A percentile compares a stretch with the other conserved stretches of the same genome.
Conservation (phyloP, 2,797 vertebrate species). For the Lemur catta region DNA sequence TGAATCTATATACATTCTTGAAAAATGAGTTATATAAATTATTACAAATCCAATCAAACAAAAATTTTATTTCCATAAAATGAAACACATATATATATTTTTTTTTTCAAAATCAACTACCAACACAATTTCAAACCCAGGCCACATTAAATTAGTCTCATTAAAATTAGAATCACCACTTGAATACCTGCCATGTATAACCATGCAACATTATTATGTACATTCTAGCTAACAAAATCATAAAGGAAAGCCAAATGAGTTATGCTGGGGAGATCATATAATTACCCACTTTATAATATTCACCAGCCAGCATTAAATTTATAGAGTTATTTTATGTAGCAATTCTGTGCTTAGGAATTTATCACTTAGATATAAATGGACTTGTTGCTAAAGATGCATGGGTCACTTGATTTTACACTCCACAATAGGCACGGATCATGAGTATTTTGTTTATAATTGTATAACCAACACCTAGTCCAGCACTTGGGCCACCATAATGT, state of each 20-base stretch:
- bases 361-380: background rate
- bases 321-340: background rate
- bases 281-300: background rate
- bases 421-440: background rate
- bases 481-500: too few species aligned
- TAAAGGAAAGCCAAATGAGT: background rate
- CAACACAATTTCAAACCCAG: background rate
- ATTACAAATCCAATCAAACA: constrained; percentile 8
- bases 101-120: background rate
- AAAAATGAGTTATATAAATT: background rate
- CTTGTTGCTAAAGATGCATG: background rate
- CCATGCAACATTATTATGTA: background rate
- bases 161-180: background rate
- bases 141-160: background rate
- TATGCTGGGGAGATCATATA: background rate
- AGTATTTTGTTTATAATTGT: background rate
- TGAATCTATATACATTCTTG: background rate
- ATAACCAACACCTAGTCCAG: background rate
- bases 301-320: background rate
- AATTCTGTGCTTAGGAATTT: background rate
- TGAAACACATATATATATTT: background rate
- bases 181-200: background rate
- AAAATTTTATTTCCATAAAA: background rate
- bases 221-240: background rate
- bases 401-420: background rate